Percentiles rank a stretch among this genome's conserved stretches.
phyloP scores from a whole-genome alignment of 2,797 vertebrate species.

The Lepidocolaptes lacrymiger region DNA sequence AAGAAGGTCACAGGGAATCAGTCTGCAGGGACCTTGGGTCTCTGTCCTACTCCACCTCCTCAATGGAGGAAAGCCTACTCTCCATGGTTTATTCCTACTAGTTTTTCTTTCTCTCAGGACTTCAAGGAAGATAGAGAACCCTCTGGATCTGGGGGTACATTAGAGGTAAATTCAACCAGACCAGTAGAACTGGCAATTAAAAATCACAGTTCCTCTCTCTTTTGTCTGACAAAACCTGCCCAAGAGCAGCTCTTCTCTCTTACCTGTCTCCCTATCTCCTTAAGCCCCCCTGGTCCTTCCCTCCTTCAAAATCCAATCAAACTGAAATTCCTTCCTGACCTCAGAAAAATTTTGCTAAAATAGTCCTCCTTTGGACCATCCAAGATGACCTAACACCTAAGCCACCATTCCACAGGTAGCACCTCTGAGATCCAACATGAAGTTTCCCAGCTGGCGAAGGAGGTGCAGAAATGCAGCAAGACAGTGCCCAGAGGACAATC shows the following conservation, averaged over 20 bases:
- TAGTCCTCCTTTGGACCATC: not conserved
- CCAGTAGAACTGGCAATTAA: fast-evolving
- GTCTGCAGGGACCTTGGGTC: not conserved
- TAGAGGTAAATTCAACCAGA: not conserved
- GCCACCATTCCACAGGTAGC: not conserved
- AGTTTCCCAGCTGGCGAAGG: not conserved
- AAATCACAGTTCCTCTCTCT: not conserved
- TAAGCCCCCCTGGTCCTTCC: not conserved
- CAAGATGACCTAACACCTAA: not conserved
- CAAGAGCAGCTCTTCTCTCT: not conserved
- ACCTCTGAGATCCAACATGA: not conserved
- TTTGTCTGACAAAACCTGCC: not conserved
- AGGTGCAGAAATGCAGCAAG: not conserved
- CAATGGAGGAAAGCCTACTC: not conserved
- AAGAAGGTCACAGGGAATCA: not conserved
- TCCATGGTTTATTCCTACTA: not conserved
- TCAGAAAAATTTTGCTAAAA: not conserved
- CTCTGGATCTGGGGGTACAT: fast-evolving
- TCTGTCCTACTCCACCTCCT: not conserved
- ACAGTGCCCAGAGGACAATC: not conserved
- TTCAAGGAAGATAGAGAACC: not conserved
- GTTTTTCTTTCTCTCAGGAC: not conserved
- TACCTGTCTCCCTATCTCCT: not conserved
- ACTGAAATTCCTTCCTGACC: not conserved
- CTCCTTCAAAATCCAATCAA: not conserved